Conservation (phyloP, 2,797 vertebrate genomes). For the Cyprinodon diabolis region DNA sequence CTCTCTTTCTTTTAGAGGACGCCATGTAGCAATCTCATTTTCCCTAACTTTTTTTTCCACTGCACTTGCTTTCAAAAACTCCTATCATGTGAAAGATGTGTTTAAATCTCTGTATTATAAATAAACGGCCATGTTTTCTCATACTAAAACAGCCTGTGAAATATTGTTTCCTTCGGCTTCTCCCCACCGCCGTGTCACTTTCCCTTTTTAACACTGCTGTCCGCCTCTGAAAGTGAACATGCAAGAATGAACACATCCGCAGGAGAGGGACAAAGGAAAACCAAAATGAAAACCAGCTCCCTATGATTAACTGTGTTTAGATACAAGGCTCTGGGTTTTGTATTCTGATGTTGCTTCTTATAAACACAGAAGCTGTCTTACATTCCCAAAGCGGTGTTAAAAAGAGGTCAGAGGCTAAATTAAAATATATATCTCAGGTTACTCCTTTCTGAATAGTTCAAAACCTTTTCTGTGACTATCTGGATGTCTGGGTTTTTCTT, state of each 20-base stretch:
- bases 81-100: constrained; percentile 14
- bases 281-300: constrained; percentile 33
- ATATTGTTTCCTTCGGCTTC: constrained; percentile 35
- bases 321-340: constrained; percentile 47
- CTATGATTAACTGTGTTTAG: constrained; percentile 53
- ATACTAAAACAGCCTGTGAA: constrained; percentile 38
- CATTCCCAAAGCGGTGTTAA: constrained; percentile 45
- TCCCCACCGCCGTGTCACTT: constrained; percentile 21
- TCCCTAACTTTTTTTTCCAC: constrained; percentile 39
- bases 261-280: constrained; percentile 17
- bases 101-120: constrained; percentile 32
- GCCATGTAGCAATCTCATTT: constrained; percentile 20
- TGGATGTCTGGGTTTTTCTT: constrained; percentile 42
- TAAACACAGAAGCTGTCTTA: constrained; percentile 54
- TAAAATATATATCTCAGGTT: constrained; percentile 31
- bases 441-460: constrained; percentile 46
- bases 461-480: constrained; percentile 58
- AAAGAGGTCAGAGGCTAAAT: constrained; percentile 44
- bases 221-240: constrained; percentile 41
- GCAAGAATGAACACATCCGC: constrained; percentile 28
- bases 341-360: constrained; percentile 52
- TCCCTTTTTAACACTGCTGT: constrained; percentile 15
- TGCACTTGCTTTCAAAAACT: constrained; percentile 27
- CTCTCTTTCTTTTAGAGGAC: constrained; percentile 60
- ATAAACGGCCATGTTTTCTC: constrained; percentile 24